Conservation (phyloP, 2,113 vertebrate genomes). For the Gobius niger region DNA sequence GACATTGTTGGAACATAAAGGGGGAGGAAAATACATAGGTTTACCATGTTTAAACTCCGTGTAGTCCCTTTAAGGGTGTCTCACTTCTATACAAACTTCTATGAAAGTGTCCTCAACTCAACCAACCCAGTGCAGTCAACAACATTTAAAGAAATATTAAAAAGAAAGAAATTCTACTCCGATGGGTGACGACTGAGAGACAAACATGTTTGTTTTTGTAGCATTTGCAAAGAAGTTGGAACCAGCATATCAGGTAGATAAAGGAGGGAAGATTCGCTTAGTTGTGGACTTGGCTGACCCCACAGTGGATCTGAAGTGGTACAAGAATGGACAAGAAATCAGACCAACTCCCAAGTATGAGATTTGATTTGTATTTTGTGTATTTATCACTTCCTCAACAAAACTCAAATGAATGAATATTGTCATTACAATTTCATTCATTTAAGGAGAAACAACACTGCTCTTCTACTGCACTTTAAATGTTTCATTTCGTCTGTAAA, state of each 20-base stretch:
- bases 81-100: no score
- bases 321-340: constrained; percentile 98
- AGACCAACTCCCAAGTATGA: constrained; percentile 94
- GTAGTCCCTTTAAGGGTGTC: no score
- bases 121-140: no score
- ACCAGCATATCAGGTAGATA: constrained; percentile 93
- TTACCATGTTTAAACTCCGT: no score
- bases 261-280: constrained; percentile 91
- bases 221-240: constrained; percentile 96
- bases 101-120: neutral
- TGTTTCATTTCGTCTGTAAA: constrained; percentile 44
- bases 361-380: neutral
- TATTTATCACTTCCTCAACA: constrained; percentile 14
- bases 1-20: no score
- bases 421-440: constrained; percentile 57
- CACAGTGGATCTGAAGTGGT: constrained; percentile 98
- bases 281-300: constrained; percentile 94
- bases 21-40: no score
- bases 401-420: constrained; percentile 55
- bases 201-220: constrained; percentile 44
- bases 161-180: no score
- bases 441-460: constrained; percentile 39
- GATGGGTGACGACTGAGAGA: no score
- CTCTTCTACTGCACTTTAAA: constrained; percentile 11
- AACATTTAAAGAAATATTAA: no score